phyloP scores from a whole-genome alignment of 2,113 vertebrate species.

The Elephantulus edwardii region DNA sequence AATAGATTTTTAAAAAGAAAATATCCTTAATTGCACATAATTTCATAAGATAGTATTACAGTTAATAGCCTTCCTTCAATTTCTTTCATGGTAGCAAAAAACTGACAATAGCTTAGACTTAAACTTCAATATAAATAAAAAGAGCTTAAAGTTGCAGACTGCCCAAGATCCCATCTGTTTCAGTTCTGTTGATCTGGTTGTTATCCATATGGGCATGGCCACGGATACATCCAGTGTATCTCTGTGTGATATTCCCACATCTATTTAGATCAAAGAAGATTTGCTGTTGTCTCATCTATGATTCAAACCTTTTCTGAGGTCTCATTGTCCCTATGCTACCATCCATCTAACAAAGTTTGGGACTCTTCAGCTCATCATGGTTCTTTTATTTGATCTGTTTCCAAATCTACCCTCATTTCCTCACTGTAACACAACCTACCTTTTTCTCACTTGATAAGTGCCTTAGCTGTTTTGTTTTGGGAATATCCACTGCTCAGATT shows the following conservation, averaged over 20 bases:
- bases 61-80: not conserved
- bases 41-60: not conserved
- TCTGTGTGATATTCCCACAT: not conserved
- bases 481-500: not conserved
- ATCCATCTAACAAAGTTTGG: not conserved
- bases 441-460: not conserved
- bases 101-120: not conserved
- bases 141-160: not conserved
- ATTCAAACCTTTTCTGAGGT: not conserved
- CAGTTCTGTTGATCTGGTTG: not conserved
- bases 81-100: not conserved
- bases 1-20: not conserved
- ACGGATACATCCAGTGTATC: not conserved
- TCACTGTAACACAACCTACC: not conserved
- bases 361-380: not conserved
- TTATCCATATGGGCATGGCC: not conserved
- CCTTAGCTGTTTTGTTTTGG: not conserved
- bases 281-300: not conserved
- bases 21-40: not conserved
- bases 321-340: not conserved
- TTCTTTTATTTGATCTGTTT: not conserved
- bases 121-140: not conserved
- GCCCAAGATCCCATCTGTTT: not conserved
- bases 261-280: not conserved
- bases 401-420: not conserved